These are phyloP conservation scores for Threskiornis aethiopicus DNA, from an alignment of 2,797 vertebrate genomes.

Conservation along the genomic window DNA sequence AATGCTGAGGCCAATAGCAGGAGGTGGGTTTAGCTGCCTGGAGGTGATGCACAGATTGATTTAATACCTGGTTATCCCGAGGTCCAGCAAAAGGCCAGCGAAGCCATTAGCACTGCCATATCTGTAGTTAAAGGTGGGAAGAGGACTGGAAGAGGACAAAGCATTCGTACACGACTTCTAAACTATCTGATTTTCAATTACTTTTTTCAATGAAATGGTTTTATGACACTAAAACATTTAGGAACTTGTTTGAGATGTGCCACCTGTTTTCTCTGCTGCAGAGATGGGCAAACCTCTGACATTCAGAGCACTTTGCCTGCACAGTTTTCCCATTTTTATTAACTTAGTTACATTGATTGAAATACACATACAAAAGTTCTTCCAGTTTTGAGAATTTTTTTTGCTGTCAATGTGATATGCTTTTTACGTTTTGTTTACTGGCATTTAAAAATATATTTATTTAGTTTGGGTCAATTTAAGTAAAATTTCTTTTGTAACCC, in stretches of 20 bases:
- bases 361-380: not conserved
- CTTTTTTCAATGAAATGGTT: not conserved
- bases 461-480: not conserved
- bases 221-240: not conserved
- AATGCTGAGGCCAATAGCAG: not conserved
- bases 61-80: not conserved
- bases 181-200: not conserved
- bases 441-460: not conserved
- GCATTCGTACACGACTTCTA: not conserved
- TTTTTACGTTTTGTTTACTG: not conserved
- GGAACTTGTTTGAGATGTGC: not conserved
- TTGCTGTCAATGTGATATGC: not conserved
- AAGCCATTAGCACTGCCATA: fast-evolving
- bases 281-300: not conserved
- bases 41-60: not conserved
- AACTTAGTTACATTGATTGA: not conserved
- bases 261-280: not conserved
- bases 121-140: not conserved
- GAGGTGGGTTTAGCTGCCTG: not conserved
- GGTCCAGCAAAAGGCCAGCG: not conserved
- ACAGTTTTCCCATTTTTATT: not conserved
- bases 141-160: not conserved
- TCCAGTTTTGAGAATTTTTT: not conserved
- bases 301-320: not conserved
- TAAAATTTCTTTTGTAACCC: not conserved